phyloP scores from a whole-genome alignment of 1,140 invertebrate species.

The Acromyrmex charruanus region DNA sequence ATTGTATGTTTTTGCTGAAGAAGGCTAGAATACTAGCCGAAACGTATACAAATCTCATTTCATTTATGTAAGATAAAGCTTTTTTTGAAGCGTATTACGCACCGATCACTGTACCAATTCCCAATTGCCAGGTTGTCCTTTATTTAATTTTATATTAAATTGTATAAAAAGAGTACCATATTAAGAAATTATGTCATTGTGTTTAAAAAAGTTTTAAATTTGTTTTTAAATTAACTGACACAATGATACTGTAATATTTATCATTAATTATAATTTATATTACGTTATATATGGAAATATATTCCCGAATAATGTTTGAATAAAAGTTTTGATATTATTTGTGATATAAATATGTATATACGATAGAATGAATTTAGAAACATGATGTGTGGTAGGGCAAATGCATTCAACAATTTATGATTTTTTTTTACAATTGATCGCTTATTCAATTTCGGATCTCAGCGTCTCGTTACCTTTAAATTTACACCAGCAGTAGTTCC shows the following conservation, averaged over 20 bases:
- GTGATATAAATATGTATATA: neutral
- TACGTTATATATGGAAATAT: neutral
- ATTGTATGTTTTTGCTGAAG: no score
- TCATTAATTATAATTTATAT: conserved; percentile 7
- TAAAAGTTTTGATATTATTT: neutral
- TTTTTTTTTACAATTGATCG: neutral
- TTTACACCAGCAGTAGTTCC: neutral
- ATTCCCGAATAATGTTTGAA: neutral
- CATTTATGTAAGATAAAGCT: no score
- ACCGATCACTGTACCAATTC: no score
- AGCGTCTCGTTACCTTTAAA: conserved; percentile 10
- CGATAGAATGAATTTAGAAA: neutral
- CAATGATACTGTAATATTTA: neutral
- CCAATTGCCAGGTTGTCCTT: no score
- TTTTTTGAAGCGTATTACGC: no score
- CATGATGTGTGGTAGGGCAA: neutral
- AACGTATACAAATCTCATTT: no score
- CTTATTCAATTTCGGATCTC: conserved; percentile 7
- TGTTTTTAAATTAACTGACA: neutral
- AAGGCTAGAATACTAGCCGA: no score
- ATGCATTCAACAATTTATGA: conserved; percentile 10
- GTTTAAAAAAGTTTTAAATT: no score
- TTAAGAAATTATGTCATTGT: no score
- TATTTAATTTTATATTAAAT: no score
- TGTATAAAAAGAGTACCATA: no score